Percentiles rank a stretch among this genome's conserved stretches.
These are phyloP conservation scores for Villa cingulata DNA, from an alignment of 2,888 invertebrate species.

Conservation along the genomic window DNA sequence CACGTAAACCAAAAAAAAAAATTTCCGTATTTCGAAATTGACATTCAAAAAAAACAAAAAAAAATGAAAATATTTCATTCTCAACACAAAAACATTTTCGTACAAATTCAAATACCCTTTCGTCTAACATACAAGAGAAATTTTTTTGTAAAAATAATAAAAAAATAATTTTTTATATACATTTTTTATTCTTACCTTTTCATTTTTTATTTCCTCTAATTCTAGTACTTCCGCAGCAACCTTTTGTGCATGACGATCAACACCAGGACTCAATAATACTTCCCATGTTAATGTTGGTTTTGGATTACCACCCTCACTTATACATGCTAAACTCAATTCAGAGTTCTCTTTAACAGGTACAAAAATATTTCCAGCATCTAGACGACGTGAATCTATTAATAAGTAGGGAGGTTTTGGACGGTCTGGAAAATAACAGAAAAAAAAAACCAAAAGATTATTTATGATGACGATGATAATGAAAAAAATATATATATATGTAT, in stretches of 20 bases:
- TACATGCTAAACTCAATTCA: conserved; percentile 66
- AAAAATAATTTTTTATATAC: background rate
- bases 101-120: no score
- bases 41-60: no score
- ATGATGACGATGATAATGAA: background rate
- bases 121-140: no score
- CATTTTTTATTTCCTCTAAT: conserved; percentile 34
- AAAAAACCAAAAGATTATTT: background rate
- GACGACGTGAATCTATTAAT: conserved; percentile 69
- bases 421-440: conserved; percentile 41
- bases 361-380: conserved; percentile 77
- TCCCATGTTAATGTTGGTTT: conserved; percentile 43
- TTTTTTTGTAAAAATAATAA: background rate
- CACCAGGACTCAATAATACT: conserved; percentile 39
- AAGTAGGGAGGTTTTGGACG: conserved; percentile 73
- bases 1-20: no score
- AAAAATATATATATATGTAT: background rate
- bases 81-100: no score
- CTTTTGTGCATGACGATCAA: conserved; percentile 43
- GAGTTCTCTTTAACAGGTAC: conserved; percentile 77
- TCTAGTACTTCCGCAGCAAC: conserved; percentile 38
- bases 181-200: conserved; percentile 27
- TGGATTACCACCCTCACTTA: conserved; percentile 72
- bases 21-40: no score
- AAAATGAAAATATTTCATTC: no score